Evolutionary conservation across 2,888 invertebrate genomes (phyloP), one percentile per base, ranked within the genome.

Genomic region (Ashinkailepas kermadecensis): DNA sequence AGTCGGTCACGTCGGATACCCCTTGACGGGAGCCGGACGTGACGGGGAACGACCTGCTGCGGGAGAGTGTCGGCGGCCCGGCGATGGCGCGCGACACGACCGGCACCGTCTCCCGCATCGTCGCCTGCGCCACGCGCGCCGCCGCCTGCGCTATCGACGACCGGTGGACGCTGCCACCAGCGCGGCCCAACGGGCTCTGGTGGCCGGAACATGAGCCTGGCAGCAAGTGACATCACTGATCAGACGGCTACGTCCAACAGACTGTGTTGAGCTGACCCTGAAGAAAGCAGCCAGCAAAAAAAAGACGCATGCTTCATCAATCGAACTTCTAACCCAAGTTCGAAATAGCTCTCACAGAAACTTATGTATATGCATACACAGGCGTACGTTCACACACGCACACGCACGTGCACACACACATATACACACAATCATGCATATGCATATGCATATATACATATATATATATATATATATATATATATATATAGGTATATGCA

Each of bases 361-460:
- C 39, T 39, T 39, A 39, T 56, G 56, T 81, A 2, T 79, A 1
- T 57, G 54, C 74, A 57, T 80, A 56, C 74, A 80, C 74, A 80
- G 8, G 3, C 62, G n/a, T 81, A 70, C 62, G n/a, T 81, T 21
- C 62, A 70, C 25, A 81, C 23, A 81, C 13, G 57, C 62, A 81
- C 15, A 80, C 56, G 4, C 15, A 59, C 18, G 8, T 57, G 56
- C 56, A 81, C 64, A 78, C 64, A 74, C 65, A 81, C 65, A 81
- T 81, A 81, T 74, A 81, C 65, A 67, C 23, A 70, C 64, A 70
- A n/a, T 3, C 64, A 70, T 74, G 78, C 64, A 81, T 74, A 70
- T 81, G 70, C 70, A 74, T 81, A 81, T 67, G 57, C 59, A 78
- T 81, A 81, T 57, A 78, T 74, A 78, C 23, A 78, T 59, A 7